Evolutionary conservation across 2,797 vertebrate species (phyloP).

Genomic region (Notamacropus eugenii): DNA sequence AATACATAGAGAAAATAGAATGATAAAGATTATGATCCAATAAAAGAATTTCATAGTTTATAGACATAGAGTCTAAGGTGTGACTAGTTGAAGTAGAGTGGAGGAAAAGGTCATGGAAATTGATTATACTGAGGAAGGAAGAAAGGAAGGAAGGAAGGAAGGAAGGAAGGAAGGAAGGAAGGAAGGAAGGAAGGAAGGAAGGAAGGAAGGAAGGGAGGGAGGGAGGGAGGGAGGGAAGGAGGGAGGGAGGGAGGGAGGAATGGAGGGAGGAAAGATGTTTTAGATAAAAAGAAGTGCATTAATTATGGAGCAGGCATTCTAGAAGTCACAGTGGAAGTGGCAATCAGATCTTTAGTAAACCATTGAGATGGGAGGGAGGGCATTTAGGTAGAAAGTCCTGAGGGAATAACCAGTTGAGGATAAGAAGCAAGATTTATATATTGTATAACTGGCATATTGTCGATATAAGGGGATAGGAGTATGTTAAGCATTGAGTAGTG

Average conservation of each 20-base stretch:
- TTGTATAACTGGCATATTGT: background rate
- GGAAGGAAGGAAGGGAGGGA: rapidly evolving
- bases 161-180: background rate
- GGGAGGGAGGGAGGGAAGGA: too few species aligned
- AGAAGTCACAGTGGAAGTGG: background rate
- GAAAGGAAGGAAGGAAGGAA: background rate
- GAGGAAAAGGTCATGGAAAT: background rate
- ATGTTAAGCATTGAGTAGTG: background rate
- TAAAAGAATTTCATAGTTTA: background rate
- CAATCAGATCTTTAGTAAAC: background rate
- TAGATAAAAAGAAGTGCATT: too few species aligned
- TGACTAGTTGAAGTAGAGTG: background rate
- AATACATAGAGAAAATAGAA: background rate
- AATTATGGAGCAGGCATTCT: too few species aligned
- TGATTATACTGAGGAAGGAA: background rate
- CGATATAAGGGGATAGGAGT: background rate
- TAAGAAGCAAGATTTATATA: background rate
- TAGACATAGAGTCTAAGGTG: background rate
- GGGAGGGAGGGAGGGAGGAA: too few species aligned
- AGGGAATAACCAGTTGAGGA: background rate
- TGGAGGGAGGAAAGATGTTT: too few species aligned
- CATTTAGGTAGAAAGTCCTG: background rate
- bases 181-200: too few species aligned
- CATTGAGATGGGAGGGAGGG: background rate
- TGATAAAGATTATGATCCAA: background rate